Percentiles rank a stretch among this genome's conserved stretches.
Evolutionary conservation across 1,140 invertebrate genomes (phyloP).

Genomic region (Cotesia vestalis): DNA sequence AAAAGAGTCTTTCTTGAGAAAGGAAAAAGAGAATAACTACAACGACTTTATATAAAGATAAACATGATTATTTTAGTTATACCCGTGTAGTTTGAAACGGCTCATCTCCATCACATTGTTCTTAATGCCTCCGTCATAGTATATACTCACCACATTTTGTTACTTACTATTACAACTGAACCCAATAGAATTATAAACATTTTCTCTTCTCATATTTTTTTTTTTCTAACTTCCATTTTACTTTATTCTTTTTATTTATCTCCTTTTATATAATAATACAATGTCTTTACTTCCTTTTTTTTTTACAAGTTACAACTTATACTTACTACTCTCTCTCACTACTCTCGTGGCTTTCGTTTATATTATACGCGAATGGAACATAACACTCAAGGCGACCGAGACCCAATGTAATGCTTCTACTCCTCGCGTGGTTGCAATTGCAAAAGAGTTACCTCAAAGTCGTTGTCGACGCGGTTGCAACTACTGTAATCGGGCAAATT

Average conservation of each 20-base stretch:
- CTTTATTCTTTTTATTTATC: too few relatives aligned
- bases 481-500: conserved; percentile 31
- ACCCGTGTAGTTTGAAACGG: conserved; percentile 13
- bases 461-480: conserved; percentile 22
- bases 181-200: too few relatives aligned
- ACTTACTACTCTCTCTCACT: conserved; percentile 20
- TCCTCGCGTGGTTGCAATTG: conserved; percentile 16
- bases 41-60: conserved; percentile 28
- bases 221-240: too few relatives aligned
- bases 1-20: too few relatives aligned
- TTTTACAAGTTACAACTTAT: too few relatives aligned
- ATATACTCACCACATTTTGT: conserved; percentile 11
- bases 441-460: conserved; percentile 25
- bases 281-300: too few relatives aligned
- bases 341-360: conserved; percentile 7
- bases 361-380: conserved; percentile 2
- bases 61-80: conserved; percentile 30
- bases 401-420: background rate
- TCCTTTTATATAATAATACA: too few relatives aligned
- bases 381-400: conserved; percentile 14
- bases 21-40: too few relatives aligned
- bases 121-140: conserved; percentile 17
- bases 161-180: too few relatives aligned
- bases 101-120: conserved; percentile 18
- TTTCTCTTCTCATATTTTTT: too few relatives aligned